Conservation (phyloP, 2,888 invertebrate genomes). For the Agrotis ipsilon region DNA sequence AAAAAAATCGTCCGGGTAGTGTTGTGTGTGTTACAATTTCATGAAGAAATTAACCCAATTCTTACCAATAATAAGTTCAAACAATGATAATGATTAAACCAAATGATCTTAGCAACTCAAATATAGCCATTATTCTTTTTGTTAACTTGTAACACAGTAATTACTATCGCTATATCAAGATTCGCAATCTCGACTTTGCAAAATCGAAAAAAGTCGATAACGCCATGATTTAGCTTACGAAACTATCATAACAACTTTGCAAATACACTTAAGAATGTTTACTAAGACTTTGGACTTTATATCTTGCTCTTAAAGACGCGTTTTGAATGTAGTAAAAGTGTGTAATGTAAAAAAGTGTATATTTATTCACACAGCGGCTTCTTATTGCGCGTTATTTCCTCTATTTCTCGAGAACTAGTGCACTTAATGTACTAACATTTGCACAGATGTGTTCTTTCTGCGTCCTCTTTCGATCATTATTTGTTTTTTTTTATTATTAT, state of each 20-base stretch:
- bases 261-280: constrained; percentile 21
- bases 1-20: too few relatives aligned
- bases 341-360: constrained; percentile 27
- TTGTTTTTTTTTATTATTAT: neutral
- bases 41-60: constrained; percentile 10
- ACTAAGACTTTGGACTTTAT: constrained; percentile 32
- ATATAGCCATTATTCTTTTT: constrained; percentile 37
- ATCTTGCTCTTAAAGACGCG: constrained; percentile 7
- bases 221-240: constrained; percentile 66
- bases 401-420: constrained; percentile 23
- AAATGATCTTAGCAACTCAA: constrained; percentile 12
- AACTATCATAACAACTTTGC: constrained; percentile 53
- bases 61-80: constrained; percentile 18
- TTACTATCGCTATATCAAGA: constrained; percentile 61
- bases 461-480: constrained; percentile 12
- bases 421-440: constrained; percentile 30
- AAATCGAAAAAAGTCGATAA: constrained; percentile 63
- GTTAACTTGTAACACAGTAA: constrained; percentile 51
- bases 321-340: constrained; percentile 13
- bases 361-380: constrained; percentile 16
- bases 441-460: constrained; percentile 40
- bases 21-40: neutral
- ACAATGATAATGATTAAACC: constrained; percentile 18
- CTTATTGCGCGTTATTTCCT: constrained; percentile 28
- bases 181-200: constrained; percentile 66